phyloP scores from a whole-genome alignment of 2,888 invertebrate species.

The Drosophila tripunctata region DNA sequence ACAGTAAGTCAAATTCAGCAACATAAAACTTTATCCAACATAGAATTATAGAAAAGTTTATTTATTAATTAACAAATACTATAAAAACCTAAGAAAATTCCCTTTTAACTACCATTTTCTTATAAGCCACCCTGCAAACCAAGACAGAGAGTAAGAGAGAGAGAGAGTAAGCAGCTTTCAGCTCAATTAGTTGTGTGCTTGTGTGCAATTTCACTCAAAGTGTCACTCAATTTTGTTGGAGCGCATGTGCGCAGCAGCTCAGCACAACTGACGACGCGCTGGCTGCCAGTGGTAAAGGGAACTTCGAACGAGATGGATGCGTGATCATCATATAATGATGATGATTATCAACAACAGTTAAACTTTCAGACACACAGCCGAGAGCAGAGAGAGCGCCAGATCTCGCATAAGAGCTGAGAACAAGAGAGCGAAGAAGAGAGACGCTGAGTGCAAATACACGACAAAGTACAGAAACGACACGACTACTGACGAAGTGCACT shows the following conservation, averaged over 20 bases:
- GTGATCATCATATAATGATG: constrained; percentile 59
- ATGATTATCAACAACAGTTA: constrained; percentile 51
- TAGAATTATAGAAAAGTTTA: background rate
- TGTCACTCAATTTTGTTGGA: constrained; percentile 36
- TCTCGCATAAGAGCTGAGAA: constrained; percentile 4
- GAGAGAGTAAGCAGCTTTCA: background rate
- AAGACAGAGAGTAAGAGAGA: background rate
- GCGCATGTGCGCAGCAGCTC: constrained; percentile 19
- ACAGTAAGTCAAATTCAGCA: background rate
- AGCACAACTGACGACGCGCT: constrained; percentile 74
- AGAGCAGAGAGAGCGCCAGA: background rate
- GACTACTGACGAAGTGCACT: constrained; percentile 11
- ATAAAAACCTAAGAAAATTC: background rate
- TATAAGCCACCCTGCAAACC: constrained; percentile 19
- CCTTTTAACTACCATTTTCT: constrained; percentile 12
- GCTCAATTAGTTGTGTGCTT: constrained; percentile 45
- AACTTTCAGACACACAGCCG: constrained; percentile 56
- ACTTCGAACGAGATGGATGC: constrained; percentile 73
- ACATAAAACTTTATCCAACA: background rate
- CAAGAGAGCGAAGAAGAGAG: no score
- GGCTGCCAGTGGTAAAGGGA: constrained; percentile 71
- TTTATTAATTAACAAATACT: background rate
- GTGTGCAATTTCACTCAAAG: constrained; percentile 24
- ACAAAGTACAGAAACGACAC: constrained; percentile 8
- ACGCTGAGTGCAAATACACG: constrained; percentile 6